Evolutionary conservation across 2,113 vertebrate genomes (phyloP).

Genomic region (Platichthys stellatus): DNA sequence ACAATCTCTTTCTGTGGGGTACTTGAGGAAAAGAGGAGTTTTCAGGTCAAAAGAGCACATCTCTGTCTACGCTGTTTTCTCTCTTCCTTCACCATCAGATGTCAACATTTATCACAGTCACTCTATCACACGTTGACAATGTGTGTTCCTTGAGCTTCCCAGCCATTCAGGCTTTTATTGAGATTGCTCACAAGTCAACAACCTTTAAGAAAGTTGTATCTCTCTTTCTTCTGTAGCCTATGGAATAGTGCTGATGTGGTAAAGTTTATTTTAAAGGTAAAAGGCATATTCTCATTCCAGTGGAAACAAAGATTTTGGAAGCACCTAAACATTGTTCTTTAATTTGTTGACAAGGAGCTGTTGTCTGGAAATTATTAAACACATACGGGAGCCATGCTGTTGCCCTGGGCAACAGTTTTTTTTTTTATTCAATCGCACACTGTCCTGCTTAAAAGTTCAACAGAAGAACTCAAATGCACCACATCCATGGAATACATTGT

Average conservation of each 20-base stretch:
- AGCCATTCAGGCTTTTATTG: neutral
- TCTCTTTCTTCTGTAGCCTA: neutral
- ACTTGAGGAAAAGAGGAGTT: neutral
- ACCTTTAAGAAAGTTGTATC: neutral
- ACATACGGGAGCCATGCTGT: neutral
- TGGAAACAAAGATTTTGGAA: neutral
- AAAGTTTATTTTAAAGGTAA: neutral
- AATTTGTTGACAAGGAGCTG: neutral
- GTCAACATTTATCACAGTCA: conserved; percentile 31
- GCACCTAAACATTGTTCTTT: neutral
- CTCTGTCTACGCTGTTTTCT: conserved; percentile 7
- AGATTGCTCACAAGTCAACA: neutral
- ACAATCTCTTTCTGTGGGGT: neutral
- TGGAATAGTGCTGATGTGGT: too few relatives aligned
- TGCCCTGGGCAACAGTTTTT: neutral
- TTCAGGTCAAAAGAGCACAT: neutral
- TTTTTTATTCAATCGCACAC: neutral
- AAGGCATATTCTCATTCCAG: neutral
- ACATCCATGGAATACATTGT: neutral
- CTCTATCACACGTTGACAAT: neutral
- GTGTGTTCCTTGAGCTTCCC: neutral
- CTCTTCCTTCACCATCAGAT: conserved; percentile 24
- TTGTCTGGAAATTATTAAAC: neutral
- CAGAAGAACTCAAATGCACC: neutral
- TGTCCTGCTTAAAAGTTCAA: neutral